phyloP scores from a whole-genome alignment of 2,888 invertebrate species.

The Erebia ligea region DNA sequence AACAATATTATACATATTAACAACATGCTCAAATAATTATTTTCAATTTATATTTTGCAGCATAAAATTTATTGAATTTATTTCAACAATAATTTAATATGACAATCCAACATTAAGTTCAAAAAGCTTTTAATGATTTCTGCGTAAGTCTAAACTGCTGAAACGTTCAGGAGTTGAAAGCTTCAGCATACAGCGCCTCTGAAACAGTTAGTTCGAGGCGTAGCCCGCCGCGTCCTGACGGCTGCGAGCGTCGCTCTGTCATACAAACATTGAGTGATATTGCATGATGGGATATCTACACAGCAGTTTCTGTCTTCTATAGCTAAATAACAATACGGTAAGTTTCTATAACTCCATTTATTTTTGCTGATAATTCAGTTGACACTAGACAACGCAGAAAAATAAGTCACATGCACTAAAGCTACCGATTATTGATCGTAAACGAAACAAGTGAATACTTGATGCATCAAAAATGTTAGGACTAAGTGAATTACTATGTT shows the following conservation, averaged over 20 bases:
- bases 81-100: no score
- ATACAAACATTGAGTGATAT: slow-evolving; percentile 24
- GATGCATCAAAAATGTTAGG: background rate
- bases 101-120: background rate
- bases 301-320: slow-evolving; percentile 17
- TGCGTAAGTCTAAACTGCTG: slow-evolving; percentile 25
- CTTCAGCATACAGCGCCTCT: slow-evolving; percentile 26
- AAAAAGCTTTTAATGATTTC: slow-evolving; percentile 2
- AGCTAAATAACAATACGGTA: slow-evolving; percentile 23
- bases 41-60: no score
- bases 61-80: no score
- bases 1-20: no score
- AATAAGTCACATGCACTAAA: background rate
- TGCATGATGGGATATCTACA: slow-evolving; percentile 34
- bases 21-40: no score
- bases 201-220: slow-evolving; percentile 32
- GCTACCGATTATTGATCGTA: slow-evolving; percentile 4
- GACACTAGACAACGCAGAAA: background rate
- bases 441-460: background rate
- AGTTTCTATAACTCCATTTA: background rate
- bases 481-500: no score
- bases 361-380: background rate
- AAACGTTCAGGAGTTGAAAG: slow-evolving; percentile 24
- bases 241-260: slow-evolving; percentile 17
- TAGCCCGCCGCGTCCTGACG: slow-evolving; percentile 36